Evolutionary conservation across 2,113 vertebrate genomes (phyloP).

Genomic region (Telmatochromis sp.): DNA sequence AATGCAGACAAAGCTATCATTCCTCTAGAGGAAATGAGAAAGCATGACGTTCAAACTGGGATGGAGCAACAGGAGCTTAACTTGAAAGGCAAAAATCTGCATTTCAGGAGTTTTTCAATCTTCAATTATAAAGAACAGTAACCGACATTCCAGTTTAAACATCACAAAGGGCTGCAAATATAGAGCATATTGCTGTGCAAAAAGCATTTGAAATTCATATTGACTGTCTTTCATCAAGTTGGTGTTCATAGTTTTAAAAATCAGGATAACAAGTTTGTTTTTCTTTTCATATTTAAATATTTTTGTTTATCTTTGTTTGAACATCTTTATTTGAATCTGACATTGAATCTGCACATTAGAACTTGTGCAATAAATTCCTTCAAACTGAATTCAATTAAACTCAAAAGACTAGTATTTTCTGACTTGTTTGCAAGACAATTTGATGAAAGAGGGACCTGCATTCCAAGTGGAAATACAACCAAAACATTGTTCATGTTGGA

Average conservation of each 20-base stretch:
- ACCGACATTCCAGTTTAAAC: slow-evolving; percentile 11
- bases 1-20: neutral
- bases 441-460: slow-evolving; percentile 3
- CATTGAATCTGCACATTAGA: neutral
- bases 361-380: neutral
- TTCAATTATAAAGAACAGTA: neutral
- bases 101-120: neutral
- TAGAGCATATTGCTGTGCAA: neutral
- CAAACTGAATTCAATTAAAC: neutral
- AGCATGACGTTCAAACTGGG: neutral
- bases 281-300: neutral
- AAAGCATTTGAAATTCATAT: neutral
- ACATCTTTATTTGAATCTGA: neutral
- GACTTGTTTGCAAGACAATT: neutral
- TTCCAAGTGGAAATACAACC: neutral
- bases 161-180: neutral
- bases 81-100: neutral
- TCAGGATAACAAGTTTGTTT: neutral
- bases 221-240: slow-evolving; percentile 4
- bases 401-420: neutral
- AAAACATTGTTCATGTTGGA: neutral
- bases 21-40: neutral
- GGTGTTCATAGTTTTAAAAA: neutral
- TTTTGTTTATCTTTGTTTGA: neutral
- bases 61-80: neutral